Conservation (phyloP, 2,113 vertebrate genomes). For the Myotis davidii region DNA sequence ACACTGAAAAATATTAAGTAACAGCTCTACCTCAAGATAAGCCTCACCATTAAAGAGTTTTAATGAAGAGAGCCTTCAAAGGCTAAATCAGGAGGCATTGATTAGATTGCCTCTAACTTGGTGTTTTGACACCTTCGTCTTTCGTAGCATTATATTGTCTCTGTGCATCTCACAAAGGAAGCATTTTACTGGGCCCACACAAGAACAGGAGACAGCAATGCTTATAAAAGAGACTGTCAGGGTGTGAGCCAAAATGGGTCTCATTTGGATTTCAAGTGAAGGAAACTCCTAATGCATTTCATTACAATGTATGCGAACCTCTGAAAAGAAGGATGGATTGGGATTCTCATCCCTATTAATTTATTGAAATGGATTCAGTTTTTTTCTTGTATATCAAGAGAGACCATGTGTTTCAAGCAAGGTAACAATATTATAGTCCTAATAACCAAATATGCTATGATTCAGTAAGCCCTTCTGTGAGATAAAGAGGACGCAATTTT, state of each 20-base stretch:
- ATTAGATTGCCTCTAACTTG: conserved; percentile 95
- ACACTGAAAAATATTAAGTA: conserved; percentile 92
- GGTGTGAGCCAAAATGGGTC: conserved; percentile 91
- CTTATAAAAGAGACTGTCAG: conserved; percentile 92
- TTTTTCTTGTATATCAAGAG: conserved; percentile 87
- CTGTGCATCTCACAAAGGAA: conserved; percentile 93
- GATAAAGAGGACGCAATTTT: conserved; percentile 84
- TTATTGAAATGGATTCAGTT: conserved; percentile 91
- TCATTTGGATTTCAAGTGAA: conserved; percentile 92
- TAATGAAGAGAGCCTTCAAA: conserved; percentile 93
- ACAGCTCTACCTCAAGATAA: conserved; percentile 89
- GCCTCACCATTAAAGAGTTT: conserved; percentile 90
- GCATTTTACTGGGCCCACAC: conserved; percentile 92
- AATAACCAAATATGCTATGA: conserved; percentile 86
- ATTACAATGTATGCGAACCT: conserved; percentile 91
- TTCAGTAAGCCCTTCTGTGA: conserved; percentile 80
- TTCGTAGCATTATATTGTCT: conserved; percentile 95
- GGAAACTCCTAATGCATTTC: conserved; percentile 92
- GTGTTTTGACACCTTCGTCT: conserved; percentile 93
- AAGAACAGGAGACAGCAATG: conserved; percentile 91
- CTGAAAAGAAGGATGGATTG: conserved; percentile 89
- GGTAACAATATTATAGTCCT: conserved; percentile 87
- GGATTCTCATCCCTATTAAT: conserved; percentile 91
- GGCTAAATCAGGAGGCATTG: conserved; percentile 95
- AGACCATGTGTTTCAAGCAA: conserved; percentile 89